phyloP scores from a whole-genome alignment of 2,888 invertebrate genomes.

The Criorhina ranunculi region DNA sequence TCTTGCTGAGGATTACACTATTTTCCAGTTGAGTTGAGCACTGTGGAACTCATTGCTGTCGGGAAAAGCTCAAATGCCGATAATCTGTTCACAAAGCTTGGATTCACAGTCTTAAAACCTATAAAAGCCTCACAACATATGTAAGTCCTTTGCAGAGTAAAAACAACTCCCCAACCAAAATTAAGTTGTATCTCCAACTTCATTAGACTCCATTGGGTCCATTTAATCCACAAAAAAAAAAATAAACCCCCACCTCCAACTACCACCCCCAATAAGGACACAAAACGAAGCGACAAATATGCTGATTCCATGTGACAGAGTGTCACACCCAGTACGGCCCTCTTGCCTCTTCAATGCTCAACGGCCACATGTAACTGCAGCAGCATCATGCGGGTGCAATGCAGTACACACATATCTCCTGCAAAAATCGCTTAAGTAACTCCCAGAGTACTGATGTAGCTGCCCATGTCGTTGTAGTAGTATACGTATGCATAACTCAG shows the following conservation, averaged over 20 bases:
- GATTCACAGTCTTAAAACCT: no score
- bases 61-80: no score
- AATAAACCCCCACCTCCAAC: conserved; percentile 13
- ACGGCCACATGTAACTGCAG: conserved; percentile 57
- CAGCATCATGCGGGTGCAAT: conserved; percentile 69
- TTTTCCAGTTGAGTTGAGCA: no score
- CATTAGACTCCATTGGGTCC: conserved; percentile 20
- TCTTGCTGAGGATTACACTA: no score
- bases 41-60: no score
- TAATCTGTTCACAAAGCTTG: no score
- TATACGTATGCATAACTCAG: conserved; percentile 63
- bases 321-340: conserved; percentile 44
- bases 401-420: conserved; percentile 69
- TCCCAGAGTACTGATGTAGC: conserved; percentile 30
- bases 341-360: background rate
- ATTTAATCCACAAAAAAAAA: conserved; percentile 23
- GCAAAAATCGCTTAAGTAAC: conserved; percentile 70
- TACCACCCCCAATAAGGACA: conserved; percentile 28
- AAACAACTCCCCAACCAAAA: conserved; percentile 36
- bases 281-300: conserved; percentile 74
- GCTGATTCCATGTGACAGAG: conserved; percentile 67
- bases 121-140: no score
- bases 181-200: conserved; percentile 28
- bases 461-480: conserved; percentile 16
- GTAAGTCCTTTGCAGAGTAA: conserved; percentile 6